These are phyloP conservation scores for Synanthedon myopaeformis DNA, from an alignment of 2,888 invertebrate genomes.

Conservation along the genomic window DNA sequence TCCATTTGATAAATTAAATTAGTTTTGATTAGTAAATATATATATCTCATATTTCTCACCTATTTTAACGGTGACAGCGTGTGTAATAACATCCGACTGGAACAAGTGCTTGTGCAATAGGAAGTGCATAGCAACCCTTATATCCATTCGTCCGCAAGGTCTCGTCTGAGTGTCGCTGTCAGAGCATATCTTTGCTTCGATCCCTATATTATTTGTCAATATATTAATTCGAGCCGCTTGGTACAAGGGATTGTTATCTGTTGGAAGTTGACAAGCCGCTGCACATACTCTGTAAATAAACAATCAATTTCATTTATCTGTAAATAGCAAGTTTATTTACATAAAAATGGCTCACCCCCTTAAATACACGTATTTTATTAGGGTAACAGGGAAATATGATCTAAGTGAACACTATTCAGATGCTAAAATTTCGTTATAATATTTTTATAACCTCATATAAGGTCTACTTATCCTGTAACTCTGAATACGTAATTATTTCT, in stretches of 20 bases:
- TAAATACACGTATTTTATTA: too few relatives aligned
- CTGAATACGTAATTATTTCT: too few relatives aligned
- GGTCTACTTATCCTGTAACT: too few relatives aligned
- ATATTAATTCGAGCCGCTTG: slow-evolving; percentile 31
- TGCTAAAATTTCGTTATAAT: too few relatives aligned
- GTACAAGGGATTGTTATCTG: slow-evolving; percentile 20
- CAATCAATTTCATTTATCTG: too few relatives aligned
- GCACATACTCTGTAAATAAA: slow-evolving; percentile 39
- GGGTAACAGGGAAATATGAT: too few relatives aligned
- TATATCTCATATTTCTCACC: neutral
- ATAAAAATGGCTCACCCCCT: too few relatives aligned
- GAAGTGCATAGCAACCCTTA: slow-evolving; percentile 25
- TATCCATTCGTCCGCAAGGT: slow-evolving; percentile 31
- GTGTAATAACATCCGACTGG: neutral
- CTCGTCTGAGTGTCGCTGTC: slow-evolving; percentile 11
- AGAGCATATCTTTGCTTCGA: slow-evolving; percentile 22
- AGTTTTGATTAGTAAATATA: too few relatives aligned
- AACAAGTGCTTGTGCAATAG: slow-evolving; percentile 34
- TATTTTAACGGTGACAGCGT: neutral
- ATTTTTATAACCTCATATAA: too few relatives aligned
- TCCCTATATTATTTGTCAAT: slow-evolving; percentile 12
- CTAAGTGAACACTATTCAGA: too few relatives aligned
- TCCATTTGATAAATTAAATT: too few relatives aligned
- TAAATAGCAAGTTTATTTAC: too few relatives aligned
- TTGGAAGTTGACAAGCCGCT: slow-evolving; percentile 47